A percentile compares a stretch with the other conserved stretches of the same genome.
These are phyloP conservation scores for Rhingia campestris DNA, from an alignment of 2,888 invertebrate genomes.

Conservation along the genomic window DNA sequence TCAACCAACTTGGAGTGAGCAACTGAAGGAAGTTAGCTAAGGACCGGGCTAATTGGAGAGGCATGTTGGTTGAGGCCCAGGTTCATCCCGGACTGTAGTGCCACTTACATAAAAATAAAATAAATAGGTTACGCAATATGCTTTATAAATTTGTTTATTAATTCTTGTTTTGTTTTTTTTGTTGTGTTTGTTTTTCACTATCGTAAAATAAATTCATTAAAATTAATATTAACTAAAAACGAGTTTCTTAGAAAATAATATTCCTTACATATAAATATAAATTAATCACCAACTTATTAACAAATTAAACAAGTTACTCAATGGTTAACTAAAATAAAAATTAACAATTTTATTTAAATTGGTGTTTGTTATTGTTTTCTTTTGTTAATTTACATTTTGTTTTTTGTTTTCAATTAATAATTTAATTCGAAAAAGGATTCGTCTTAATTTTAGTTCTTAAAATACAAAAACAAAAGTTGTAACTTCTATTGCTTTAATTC, in stretches of 20 bases:
- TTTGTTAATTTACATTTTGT: slow-evolving; percentile 1
- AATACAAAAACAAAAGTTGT: slow-evolving; percentile 1
- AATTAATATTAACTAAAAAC: slow-evolving; percentile 61
- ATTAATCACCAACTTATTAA: slow-evolving; percentile 69
- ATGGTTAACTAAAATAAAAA: slow-evolving; percentile 27
- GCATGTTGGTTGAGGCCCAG: too few relatives aligned
- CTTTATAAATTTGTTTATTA: slow-evolving; percentile 60
- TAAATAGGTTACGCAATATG: too few relatives aligned
- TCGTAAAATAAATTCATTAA: slow-evolving; percentile 65
- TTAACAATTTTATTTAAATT: background rate
- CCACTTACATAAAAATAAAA: too few relatives aligned
- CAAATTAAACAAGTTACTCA: slow-evolving; percentile 54
- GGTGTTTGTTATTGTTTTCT: background rate
- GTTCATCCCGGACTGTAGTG: too few relatives aligned
- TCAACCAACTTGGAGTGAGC: too few relatives aligned
- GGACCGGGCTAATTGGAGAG: too few relatives aligned
- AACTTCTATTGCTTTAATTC: slow-evolving; percentile 51
- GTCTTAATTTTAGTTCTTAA: slow-evolving; percentile 25
- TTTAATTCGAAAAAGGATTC: slow-evolving; percentile 29
- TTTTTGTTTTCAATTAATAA: slow-evolving; percentile 16
- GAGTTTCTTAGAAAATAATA: slow-evolving; percentile 54
- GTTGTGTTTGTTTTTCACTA: slow-evolving; percentile 32
- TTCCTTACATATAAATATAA: slow-evolving; percentile 69
- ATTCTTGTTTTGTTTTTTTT: slow-evolving; percentile 39
- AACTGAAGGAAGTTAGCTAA: too few relatives aligned